These are phyloP conservation scores for Plecturocebus donacophilus DNA, from an alignment of 2,113 vertebrate species.

Conservation along the genomic window DNA sequence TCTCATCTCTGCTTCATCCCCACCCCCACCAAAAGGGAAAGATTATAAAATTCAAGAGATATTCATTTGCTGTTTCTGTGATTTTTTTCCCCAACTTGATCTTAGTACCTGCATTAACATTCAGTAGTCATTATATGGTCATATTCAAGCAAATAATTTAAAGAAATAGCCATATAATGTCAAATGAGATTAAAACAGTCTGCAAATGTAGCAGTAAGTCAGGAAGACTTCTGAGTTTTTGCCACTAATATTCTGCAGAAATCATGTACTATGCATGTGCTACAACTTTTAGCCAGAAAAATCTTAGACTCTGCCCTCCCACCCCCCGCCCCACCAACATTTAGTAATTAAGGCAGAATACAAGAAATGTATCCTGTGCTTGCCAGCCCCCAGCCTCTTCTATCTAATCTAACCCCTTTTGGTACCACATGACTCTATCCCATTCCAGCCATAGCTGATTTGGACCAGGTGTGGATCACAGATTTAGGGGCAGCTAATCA, in stretches of 20 bases:
- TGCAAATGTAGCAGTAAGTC: not conserved
- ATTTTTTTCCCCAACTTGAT: not conserved
- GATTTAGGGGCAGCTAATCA: not conserved
- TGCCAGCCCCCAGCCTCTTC: not conserved
- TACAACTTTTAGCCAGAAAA: not conserved
- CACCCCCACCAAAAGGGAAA: not conserved
- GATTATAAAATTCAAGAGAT: slow-evolving; percentile 36
- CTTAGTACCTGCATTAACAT: not conserved
- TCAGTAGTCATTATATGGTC: slow-evolving; percentile 11
- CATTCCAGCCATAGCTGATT: not conserved
- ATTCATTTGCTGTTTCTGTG: not conserved
- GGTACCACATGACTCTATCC: not conserved
- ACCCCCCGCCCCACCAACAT: not conserved
- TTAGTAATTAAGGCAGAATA: not conserved
- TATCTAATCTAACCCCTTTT: not conserved
- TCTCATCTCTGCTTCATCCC: not conserved
- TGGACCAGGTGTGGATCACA: not conserved
- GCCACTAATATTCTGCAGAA: slow-evolving; percentile 37
- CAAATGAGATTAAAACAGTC: not conserved
- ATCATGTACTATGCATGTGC: not conserved
- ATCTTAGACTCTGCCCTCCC: not conserved
- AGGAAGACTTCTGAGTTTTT: slow-evolving; percentile 38
- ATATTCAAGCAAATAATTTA: slow-evolving; percentile 2
- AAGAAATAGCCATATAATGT: slow-evolving; percentile 39
- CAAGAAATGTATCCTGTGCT: not conserved